Percentiles rank a stretch among this genome's conserved stretches.
These are phyloP conservation scores for Musca vetustissima DNA, from an alignment of 1,140 invertebrate species.

Conservation along the genomic window DNA sequence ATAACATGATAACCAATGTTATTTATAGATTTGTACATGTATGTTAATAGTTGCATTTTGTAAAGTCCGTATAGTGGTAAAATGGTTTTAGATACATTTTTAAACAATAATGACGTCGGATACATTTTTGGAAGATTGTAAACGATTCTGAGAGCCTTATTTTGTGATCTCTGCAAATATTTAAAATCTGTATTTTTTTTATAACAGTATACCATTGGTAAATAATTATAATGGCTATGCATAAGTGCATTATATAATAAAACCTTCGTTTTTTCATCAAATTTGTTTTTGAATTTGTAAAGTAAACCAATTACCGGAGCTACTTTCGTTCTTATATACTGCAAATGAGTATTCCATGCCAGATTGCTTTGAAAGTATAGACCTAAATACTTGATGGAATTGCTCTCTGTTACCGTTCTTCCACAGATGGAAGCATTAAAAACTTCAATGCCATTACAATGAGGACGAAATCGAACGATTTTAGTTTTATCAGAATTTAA, in stretches of 20 bases:
- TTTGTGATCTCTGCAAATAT: too few relatives aligned
- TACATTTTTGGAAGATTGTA: neutral
- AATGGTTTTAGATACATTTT: neutral
- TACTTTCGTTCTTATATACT: too few relatives aligned
- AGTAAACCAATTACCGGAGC: too few relatives aligned
- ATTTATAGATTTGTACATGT: neutral
- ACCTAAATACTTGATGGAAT: neutral
- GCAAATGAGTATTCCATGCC: neutral
- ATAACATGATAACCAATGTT: neutral
- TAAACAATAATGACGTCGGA: neutral
- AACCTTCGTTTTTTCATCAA: too few relatives aligned
- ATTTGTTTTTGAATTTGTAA: too few relatives aligned
- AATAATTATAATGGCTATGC: too few relatives aligned
- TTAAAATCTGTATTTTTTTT: too few relatives aligned
- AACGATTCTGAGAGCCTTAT: neutral
- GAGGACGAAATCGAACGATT: neutral
- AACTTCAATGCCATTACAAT: neutral
- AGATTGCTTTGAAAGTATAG: neutral
- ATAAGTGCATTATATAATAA: too few relatives aligned
- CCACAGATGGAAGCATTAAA: neutral
- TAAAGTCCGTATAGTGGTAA: neutral
- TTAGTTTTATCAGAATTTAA: constrained; percentile 2
- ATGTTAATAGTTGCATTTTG: neutral
- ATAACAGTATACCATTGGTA: too few relatives aligned
- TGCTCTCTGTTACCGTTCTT: too few relatives aligned